Conservation (phyloP, 2,888 invertebrate species). For the Laspeyria flexula region DNA sequence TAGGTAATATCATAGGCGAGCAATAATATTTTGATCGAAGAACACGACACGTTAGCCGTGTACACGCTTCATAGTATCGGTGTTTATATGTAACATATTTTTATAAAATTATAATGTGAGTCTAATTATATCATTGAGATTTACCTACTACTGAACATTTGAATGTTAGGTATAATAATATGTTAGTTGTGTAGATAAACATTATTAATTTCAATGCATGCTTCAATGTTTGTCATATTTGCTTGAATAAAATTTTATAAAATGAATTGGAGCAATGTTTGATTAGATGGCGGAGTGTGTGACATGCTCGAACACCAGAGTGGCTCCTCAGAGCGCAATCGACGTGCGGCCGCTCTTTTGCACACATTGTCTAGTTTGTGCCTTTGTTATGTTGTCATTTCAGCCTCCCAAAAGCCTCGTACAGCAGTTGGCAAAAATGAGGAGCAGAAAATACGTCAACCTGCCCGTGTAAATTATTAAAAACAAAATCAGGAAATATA, state of each 20-base stretch:
- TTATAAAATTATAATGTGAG: constrained; percentile 48
- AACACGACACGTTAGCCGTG: constrained; percentile 28
- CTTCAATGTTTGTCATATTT: constrained; percentile 78
- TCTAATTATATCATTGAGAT: constrained; percentile 43
- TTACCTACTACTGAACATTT: constrained; percentile 41
- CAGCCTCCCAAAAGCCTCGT: constrained; percentile 50
- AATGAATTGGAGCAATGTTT: constrained; percentile 58
- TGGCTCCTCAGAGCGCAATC: constrained; percentile 27
- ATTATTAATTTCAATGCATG: constrained; percentile 70
- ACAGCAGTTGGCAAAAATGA: background rate
- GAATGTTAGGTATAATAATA: constrained; percentile 46
- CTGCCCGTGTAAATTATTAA: background rate
- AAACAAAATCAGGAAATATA: background rate
- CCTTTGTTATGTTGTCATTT: constrained; percentile 67
- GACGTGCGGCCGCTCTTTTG: constrained; percentile 65
- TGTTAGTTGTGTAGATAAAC: constrained; percentile 66
- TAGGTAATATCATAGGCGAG: constrained; percentile 44
- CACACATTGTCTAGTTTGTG: constrained; percentile 78
- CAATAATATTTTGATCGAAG: constrained; percentile 42
- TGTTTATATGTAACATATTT: constrained; percentile 66
- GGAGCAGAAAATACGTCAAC: constrained; percentile 1
- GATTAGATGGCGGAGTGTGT: constrained; percentile 30
- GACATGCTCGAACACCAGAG: constrained; percentile 35
- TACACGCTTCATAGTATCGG: constrained; percentile 39
- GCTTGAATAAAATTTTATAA: constrained; percentile 79